Conservation (phyloP, 2,888 invertebrate genomes). For the Drosophila fulvimacula region DNA sequence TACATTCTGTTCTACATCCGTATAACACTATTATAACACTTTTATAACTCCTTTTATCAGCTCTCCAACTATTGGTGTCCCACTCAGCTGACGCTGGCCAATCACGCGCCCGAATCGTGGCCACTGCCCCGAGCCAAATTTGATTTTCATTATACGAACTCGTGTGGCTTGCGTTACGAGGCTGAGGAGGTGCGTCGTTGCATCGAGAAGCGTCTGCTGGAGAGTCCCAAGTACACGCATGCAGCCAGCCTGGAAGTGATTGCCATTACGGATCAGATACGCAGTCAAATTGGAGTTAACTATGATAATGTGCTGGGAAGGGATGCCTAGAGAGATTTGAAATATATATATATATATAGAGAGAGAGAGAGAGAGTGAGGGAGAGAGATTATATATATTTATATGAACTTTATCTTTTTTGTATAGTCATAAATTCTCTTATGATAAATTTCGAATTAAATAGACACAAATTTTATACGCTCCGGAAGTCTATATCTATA, state of each 20-base stretch:
- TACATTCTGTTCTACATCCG: no score
- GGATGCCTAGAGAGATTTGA: neutral
- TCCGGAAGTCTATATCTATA: neutral
- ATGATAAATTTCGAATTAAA: neutral
- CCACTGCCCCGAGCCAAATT: conserved; percentile 87
- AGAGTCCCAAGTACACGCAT: conserved; percentile 89
- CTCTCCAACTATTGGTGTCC: conserved; percentile 85
- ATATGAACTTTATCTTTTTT: neutral
- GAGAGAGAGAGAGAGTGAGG: no score
- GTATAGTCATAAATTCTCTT: neutral
- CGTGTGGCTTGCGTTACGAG: conserved; percentile 90
- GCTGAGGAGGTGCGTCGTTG: conserved; percentile 91
- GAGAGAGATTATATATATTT: neutral
- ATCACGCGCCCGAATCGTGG: conserved; percentile 87
- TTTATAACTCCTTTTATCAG: conserved; percentile 75
- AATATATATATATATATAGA: neutral
- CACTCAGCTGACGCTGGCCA: conserved; percentile 86
- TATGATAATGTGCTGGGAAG: conserved; percentile 82
- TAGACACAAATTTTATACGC: neutral
- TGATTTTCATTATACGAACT: conserved; percentile 88
- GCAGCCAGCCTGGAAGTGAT: conserved; percentile 88
- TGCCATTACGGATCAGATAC: conserved; percentile 89
- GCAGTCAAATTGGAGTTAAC: conserved; percentile 88
- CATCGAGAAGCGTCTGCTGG: conserved; percentile 88
- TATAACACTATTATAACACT: neutral